Percentiles rank a stretch among this genome's conserved stretches.
Conservation (phyloP, 23 tunicate genomes). For the Phallusia fumigata region DNA sequence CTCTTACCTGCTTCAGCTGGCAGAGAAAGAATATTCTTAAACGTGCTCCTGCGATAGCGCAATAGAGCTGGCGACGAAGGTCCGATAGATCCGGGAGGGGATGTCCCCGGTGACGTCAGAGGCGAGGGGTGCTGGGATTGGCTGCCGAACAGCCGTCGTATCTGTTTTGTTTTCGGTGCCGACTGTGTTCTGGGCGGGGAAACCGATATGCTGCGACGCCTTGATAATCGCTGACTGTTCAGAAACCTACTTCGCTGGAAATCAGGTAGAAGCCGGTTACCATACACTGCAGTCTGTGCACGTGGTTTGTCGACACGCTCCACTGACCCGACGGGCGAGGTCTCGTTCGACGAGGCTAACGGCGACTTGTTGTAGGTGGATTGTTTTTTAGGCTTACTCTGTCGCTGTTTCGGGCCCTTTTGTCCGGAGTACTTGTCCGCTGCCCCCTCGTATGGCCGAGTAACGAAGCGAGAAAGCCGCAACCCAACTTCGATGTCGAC, state of each 20-base stretch:
- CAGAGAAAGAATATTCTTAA: constrained; percentile 35
- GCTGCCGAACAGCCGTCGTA: background rate
- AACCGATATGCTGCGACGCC: constrained; percentile 46
- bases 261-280: background rate
- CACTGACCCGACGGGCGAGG: constrained; percentile 35
- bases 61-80: constrained; percentile 29
- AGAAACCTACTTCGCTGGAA: constrained; percentile 5
- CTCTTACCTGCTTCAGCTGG: background rate
- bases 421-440: constrained; percentile 37
- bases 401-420: constrained; percentile 5
- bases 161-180: background rate
- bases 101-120: constrained; percentile 19
- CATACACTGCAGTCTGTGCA: background rate
- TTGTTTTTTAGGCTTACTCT: background rate
- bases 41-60: constrained; percentile 46
- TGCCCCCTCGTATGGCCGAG: constrained; percentile 74
- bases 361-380: background rate
- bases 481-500: constrained; percentile 55
- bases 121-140: constrained; percentile 11
- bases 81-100: constrained; percentile 38
- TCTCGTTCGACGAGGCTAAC: constrained; percentile 21
- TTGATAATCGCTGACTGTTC: background rate
- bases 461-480: constrained; percentile 50
- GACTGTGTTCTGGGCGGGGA: constrained; percentile 43
- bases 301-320: constrained; percentile 24